These are phyloP conservation scores for Thalassophryne amazonica DNA, from an alignment of 2,797 vertebrate species.

Conservation along the genomic window DNA sequence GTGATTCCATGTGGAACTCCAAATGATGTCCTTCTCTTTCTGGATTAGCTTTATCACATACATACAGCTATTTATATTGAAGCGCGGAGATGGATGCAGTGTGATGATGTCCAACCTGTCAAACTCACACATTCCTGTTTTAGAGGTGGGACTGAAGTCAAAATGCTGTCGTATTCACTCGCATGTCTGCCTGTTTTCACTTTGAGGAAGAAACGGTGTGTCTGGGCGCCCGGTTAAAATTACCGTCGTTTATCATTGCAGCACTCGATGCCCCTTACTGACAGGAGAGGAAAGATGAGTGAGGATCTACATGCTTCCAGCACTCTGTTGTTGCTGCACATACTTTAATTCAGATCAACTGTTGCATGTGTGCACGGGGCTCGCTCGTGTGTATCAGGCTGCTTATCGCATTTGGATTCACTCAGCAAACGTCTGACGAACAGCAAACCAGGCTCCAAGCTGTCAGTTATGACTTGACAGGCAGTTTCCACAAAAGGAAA, in stretches of 20 bases:
- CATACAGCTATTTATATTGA: neutral
- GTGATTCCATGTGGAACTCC: constrained; percentile 1
- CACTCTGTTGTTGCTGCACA: constrained; percentile 48
- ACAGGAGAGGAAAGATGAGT: constrained; percentile 37
- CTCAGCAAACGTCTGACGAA: neutral
- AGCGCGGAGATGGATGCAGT: constrained; percentile 13
- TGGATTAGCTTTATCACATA: neutral
- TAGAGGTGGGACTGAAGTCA: constrained; percentile 20
- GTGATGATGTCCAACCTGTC: constrained; percentile 3
- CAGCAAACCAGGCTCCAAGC: neutral
- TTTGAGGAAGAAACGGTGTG: constrained; percentile 24
- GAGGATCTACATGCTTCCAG: constrained; percentile 43
- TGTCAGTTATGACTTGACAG: neutral
- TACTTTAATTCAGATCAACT: constrained; percentile 72
- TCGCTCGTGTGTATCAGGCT: constrained; percentile 15
- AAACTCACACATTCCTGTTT: neutral
- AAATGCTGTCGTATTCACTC: constrained; percentile 2
- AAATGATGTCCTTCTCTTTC: neutral
- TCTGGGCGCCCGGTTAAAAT: constrained; percentile 36
- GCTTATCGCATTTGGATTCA: constrained; percentile 4
- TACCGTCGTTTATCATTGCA: constrained; percentile 39
- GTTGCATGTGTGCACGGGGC: constrained; percentile 35
- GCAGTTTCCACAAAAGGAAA: neutral
- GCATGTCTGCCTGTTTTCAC: constrained; percentile 30
- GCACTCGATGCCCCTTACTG: constrained; percentile 39